phyloP scores from a whole-genome alignment of 2,797 vertebrate species.

The Taeniopygia guttata region DNA sequence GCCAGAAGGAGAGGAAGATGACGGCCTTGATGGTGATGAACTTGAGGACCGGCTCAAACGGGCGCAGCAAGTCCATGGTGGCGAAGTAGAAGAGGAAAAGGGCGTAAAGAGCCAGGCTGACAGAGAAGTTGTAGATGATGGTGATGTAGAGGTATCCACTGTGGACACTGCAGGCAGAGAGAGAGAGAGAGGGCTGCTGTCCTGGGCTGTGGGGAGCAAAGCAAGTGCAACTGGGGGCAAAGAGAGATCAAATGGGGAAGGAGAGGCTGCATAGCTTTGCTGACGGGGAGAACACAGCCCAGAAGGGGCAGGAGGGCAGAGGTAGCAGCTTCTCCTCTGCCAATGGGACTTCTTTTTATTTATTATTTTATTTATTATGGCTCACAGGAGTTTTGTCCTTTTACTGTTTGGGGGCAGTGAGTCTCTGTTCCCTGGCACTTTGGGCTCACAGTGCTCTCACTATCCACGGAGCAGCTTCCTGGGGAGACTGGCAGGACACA shows the following conservation, averaged over 20 bases:
- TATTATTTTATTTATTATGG: neutral
- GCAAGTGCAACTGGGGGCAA: neutral
- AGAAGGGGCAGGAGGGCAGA: neutral
- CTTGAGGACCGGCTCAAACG: constrained; percentile 91
- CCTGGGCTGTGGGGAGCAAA: neutral
- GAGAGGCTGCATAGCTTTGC: neutral
- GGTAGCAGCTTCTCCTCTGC: neutral
- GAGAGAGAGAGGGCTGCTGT: neutral
- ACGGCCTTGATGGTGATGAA: constrained; percentile 97
- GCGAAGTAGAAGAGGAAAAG: constrained; percentile 95
- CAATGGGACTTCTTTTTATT: neutral
- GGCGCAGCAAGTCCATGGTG: constrained; percentile 89
- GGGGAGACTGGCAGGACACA: neutral
- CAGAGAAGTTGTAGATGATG: constrained; percentile 94
- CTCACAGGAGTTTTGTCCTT: neutral
- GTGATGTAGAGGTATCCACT: constrained; percentile 94
- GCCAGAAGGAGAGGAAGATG: constrained; percentile 98
- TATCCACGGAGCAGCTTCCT: neutral
- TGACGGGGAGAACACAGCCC: neutral
- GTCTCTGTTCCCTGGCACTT: accelerated
- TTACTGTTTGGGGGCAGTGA: neutral
- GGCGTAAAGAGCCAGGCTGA: constrained; percentile 92
- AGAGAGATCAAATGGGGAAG: neutral
- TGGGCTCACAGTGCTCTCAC: neutral
- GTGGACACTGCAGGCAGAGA: constrained; percentile 75